Conservation (phyloP, 1,140 invertebrate species). For the Cotesia glomerata region DNA sequence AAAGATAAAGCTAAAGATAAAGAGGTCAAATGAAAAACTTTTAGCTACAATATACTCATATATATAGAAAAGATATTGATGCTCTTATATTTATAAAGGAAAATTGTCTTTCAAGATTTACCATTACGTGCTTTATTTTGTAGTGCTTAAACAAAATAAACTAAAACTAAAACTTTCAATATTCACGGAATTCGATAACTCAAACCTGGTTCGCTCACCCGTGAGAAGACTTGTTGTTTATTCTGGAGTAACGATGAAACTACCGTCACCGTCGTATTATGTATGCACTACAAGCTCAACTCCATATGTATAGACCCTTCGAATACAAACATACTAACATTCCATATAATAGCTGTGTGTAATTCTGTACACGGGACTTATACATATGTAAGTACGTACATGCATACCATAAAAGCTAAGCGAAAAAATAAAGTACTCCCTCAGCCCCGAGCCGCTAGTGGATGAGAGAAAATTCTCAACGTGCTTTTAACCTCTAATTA, state of each 20-base stretch:
- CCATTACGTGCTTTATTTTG: not conserved
- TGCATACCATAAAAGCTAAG: too few species aligned
- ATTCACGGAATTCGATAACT: not conserved
- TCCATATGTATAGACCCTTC: not conserved
- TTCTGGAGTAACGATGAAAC: too few species aligned
- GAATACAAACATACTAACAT: not conserved
- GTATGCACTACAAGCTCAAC: too few species aligned
- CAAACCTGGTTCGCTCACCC: not conserved
- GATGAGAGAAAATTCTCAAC: not conserved
- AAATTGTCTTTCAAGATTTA: not conserved
- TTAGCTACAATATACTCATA: too few species aligned
- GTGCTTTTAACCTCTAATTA: slow-evolving; percentile 5
- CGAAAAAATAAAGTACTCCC: not conserved
- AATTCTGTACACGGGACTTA: too few species aligned
- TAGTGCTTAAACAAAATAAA: too few species aligned
- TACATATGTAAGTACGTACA: too few species aligned
- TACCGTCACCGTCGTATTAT: too few species aligned
- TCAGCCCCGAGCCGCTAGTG: not conserved
- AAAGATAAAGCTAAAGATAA: too few species aligned
- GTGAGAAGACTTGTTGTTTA: not conserved
- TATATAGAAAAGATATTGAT: too few species aligned
- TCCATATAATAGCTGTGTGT: not conserved
- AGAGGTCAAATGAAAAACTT: too few species aligned
- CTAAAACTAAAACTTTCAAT: not conserved
- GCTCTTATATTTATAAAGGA: too few species aligned